phyloP scores from a whole-genome alignment of 1,140 invertebrate genomes.

The Nymphalis io region DNA sequence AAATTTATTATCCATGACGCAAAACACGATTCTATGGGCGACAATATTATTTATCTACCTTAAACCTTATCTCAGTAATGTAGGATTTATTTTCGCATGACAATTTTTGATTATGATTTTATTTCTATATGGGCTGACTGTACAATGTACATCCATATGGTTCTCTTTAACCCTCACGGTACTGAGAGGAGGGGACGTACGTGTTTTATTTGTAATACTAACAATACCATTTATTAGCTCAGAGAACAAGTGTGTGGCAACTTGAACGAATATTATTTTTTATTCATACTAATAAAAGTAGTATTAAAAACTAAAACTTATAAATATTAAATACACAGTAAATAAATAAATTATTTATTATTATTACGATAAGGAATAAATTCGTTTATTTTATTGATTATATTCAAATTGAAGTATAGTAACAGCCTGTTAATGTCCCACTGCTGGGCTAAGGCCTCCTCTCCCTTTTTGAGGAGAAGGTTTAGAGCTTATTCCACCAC shows the following conservation, averaged over 20 bases:
- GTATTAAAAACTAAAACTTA: no score
- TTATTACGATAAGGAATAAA: no score
- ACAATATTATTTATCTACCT: not conserved
- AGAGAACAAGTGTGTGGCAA: slow-evolving; percentile 27
- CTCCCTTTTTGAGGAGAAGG: no score
- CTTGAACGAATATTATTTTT: slow-evolving; percentile 9
- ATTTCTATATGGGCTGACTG: not conserved
- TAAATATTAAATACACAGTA: no score
- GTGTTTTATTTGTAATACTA: slow-evolving; percentile 39
- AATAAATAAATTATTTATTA: no score
- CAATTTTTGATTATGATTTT: not conserved
- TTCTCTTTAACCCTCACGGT: slow-evolving; percentile 27
- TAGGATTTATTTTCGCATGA: slow-evolving; percentile 7
- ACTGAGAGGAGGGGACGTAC: slow-evolving; percentile 31
- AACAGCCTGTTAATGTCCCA: no score
- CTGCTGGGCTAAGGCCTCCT: no score
- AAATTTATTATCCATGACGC: slow-evolving; percentile 38
- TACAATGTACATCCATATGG: slow-evolving; percentile 14
- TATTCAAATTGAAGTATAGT: no score
- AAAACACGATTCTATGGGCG: not conserved
- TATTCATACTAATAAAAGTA: not conserved
- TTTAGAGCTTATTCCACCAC: no score
- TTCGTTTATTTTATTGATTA: no score
- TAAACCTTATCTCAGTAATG: not conserved
- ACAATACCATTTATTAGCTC: slow-evolving; percentile 32